Conservation (phyloP, 23 tunicate genomes). For the Phallusia fumigata region DNA sequence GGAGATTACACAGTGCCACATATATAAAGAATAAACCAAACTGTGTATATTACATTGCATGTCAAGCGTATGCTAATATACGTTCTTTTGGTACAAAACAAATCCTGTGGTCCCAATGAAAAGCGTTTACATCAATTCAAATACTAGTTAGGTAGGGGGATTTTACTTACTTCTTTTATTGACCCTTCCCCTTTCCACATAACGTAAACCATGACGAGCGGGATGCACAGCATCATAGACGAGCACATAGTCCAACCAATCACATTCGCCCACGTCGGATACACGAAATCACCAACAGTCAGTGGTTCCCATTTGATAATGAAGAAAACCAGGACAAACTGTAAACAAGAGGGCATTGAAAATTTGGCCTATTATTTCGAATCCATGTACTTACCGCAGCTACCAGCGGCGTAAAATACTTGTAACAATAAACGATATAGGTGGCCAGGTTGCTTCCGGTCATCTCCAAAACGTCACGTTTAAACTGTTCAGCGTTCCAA, state of each 20-base stretch:
- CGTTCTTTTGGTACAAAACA: no score
- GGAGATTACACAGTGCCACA: no score
- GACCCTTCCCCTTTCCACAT: slow-evolving; percentile 5
- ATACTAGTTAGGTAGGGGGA: no score
- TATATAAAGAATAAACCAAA: no score
- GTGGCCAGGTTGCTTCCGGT: neutral
- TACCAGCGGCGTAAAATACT: neutral
- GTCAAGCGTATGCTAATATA: no score
- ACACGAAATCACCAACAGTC: neutral
- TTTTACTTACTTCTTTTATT: neutral
- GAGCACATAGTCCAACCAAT: neutral
- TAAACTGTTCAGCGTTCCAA: slow-evolving; percentile 8
- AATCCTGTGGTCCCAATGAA: no score
- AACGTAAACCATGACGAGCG: neutral
- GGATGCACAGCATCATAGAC: neutral
- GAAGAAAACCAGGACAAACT: slow-evolving; percentile 5
- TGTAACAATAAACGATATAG: neutral
- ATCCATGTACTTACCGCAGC: neutral
- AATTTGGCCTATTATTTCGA: no score
- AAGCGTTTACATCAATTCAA: no score
- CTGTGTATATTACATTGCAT: no score
- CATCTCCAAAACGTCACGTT: neutral
- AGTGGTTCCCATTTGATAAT: slow-evolving; percentile 15
- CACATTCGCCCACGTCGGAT: slow-evolving; percentile 18
- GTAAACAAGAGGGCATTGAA: neutral